phyloP scores from a whole-genome alignment of 2,888 invertebrate species.

The Phoenoteleia sp. region DNA sequence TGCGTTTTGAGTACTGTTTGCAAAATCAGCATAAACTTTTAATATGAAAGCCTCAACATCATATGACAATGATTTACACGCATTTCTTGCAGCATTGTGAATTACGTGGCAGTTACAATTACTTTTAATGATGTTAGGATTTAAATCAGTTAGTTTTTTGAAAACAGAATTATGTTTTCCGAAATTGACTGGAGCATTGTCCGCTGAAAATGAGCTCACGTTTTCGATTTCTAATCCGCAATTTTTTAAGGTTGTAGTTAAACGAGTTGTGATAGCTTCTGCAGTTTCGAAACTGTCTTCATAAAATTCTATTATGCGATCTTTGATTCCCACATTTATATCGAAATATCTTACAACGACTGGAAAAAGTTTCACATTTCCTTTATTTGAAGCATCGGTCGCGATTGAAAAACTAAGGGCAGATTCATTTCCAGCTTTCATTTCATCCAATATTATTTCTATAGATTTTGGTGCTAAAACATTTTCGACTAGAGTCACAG shows the following conservation, averaged over 20 bases:
- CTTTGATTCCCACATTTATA: conserved; percentile 8
- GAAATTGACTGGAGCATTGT: conserved; percentile 62
- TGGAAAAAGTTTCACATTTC: conserved; percentile 29
- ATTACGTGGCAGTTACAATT: conserved; percentile 74
- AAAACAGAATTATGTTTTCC: conserved; percentile 50
- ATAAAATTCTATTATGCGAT: conserved; percentile 30
- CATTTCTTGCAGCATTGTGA: conserved; percentile 71
- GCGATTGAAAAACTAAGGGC: conserved; percentile 16
- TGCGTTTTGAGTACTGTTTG: conserved; percentile 66
- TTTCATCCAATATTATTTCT: too few species aligned
- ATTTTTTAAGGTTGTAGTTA: conserved; percentile 1
- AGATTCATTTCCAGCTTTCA: background rate
- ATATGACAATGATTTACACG: conserved; percentile 67
- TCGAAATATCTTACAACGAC: conserved; percentile 17
- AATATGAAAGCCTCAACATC: conserved; percentile 76
- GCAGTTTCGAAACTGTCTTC: background rate
- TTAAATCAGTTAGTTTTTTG: conserved; percentile 46
- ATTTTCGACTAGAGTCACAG: conserved; percentile 72
- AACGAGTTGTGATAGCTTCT: conserved; percentile 5
- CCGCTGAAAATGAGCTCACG: conserved; percentile 31
- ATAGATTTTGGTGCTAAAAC: conserved; percentile 28
- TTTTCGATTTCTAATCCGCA: conserved; percentile 1
- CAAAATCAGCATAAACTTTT: conserved; percentile 75
- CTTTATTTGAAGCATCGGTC: conserved; percentile 28
- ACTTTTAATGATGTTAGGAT: conserved; percentile 58